These are phyloP conservation scores for Eupithecia vulgata DNA, from an alignment of 2,888 invertebrate species.

Conservation along the genomic window DNA sequence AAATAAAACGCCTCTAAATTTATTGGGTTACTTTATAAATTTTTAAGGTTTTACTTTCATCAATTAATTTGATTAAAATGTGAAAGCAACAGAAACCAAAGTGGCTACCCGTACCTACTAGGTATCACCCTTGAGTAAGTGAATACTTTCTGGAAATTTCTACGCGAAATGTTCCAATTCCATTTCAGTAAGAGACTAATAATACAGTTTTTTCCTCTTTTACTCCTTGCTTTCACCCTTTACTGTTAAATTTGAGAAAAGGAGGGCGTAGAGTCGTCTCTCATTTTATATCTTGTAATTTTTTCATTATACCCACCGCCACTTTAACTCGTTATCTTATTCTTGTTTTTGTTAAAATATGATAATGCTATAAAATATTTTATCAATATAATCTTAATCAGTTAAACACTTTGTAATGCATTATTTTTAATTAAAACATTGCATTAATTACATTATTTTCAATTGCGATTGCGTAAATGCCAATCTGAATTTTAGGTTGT, in stretches of 20 bases:
- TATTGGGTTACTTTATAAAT: not conserved
- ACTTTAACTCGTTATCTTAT: not conserved
- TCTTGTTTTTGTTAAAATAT: not conserved
- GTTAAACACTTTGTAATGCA: conserved; percentile 5
- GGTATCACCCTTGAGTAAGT: conserved; percentile 78
- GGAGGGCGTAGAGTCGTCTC: conserved; percentile 59
- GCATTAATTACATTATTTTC: conserved; percentile 5
- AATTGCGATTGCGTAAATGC: conserved; percentile 5
- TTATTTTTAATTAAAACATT: conserved; percentile 17
- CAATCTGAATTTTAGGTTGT: not conserved
- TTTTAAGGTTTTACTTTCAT: conserved; percentile 47
- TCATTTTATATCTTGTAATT: not conserved
- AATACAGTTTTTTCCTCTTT: conserved; percentile 83
- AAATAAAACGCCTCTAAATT: not conserved
- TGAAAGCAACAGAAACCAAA: conserved; percentile 74
- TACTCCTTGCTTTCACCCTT: conserved; percentile 83
- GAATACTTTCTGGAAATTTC: conserved; percentile 81
- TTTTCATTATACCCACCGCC: not conserved
- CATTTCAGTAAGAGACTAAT: conserved; percentile 84
- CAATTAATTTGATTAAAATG: conserved; percentile 72
- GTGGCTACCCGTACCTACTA: conserved; percentile 67
- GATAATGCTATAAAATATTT: not conserved
- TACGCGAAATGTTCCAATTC: conserved; percentile 82
- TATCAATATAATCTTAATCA: not conserved
- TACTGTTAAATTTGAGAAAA: conserved; percentile 77